Base-by-base conservation (phyloP, 2,797 vertebrate genomes). In the Onychomys torridus region DNA sequence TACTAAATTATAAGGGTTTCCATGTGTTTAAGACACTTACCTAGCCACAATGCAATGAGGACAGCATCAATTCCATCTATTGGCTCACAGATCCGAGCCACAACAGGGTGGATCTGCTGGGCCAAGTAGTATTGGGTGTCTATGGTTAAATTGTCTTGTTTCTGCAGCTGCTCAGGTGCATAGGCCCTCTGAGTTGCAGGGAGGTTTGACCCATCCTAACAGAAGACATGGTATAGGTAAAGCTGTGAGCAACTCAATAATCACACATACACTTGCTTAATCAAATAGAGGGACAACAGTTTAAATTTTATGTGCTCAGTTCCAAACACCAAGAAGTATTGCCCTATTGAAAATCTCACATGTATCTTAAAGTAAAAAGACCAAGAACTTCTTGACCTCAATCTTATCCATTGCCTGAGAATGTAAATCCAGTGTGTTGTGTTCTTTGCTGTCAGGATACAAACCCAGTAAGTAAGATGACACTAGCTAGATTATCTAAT, bases 111-210 rank as follows among this genome's bases (percentile, higher is more conserved):
- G 93, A 99, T 97, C 98, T 99, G 99, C 98, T 99, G 99, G 88
- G 99, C 99, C 97, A 99, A 99, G 98, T 99, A 99, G 98, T 99
- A 99, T 96, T 99, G 99, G 8, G 98, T 99, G 98, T 99, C 99
- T 96, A 99, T 93, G 92, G 91, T 98, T 97, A 99, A 99, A 96
- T 97, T 99, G 46, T 98, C 98, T 98, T 99, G 99, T 98, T 99
- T 99, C 98, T 99, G 99, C 91, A 99, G 99, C 98, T 99, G 99
- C 97, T 99, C 99, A 12, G 99, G 98, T 90, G 99, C 99, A 57
- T 99, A 99, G 7, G 99, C 99, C 97, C 99, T 99, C 98, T 99
- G 99, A 98, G 98, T 99, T 93, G 99, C 99, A 96, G 98, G 96
- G 88, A 99, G 98, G 82, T 99, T 99, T 71, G 99, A 99, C 93